These are phyloP conservation scores for Allygus modestus DNA, from an alignment of 2,888 invertebrate species.

Conservation along the genomic window DNA sequence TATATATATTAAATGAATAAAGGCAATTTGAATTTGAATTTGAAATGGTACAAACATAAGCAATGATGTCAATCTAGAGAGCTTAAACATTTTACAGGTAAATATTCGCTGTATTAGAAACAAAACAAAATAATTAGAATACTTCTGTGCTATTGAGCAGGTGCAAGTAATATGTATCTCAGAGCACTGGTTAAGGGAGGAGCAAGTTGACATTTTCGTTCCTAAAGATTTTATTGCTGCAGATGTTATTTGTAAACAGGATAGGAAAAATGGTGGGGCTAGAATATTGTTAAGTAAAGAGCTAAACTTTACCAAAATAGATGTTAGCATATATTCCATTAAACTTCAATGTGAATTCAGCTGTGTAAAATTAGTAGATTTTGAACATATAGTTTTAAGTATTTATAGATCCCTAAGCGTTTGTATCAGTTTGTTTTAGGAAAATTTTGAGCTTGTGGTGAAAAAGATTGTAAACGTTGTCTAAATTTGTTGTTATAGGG, in stretches of 20 bases:
- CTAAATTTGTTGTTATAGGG: no score
- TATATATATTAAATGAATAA: no score
- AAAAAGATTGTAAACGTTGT: background rate
- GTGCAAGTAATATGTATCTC: background rate
- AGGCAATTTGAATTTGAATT: no score
- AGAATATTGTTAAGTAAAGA: background rate
- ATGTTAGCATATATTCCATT: background rate
- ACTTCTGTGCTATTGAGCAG: background rate
- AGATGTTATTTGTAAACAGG: background rate
- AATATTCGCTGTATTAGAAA: background rate
- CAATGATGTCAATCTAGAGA: background rate
- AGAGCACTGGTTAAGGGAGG: background rate
- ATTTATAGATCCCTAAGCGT: background rate
- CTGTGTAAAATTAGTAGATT: background rate
- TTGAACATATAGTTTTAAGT: background rate
- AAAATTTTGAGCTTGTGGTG: background rate
- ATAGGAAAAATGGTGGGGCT: background rate
- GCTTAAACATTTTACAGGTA: background rate
- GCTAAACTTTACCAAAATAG: background rate
- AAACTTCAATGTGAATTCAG: background rate
- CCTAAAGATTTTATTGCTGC: background rate
- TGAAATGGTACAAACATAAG: background rate
- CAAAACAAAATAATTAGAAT: background rate
- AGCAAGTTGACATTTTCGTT: background rate
- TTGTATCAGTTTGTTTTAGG: background rate